These are phyloP conservation scores for Orientallactaga sibirica DNA, from an alignment of 2,797 vertebrate genomes.

Conservation along the genomic window DNA sequence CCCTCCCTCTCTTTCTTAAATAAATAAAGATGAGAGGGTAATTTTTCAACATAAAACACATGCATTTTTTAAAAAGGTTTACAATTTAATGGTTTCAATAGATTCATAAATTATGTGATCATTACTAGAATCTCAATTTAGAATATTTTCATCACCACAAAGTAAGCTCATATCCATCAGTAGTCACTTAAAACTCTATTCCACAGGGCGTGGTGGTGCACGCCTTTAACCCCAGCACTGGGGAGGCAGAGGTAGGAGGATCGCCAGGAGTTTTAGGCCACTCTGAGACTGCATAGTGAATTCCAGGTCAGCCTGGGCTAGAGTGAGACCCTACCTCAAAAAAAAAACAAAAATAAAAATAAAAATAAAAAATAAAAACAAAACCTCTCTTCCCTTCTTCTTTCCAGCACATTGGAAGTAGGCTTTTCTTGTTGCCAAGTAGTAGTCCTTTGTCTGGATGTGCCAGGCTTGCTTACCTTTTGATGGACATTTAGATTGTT, in stretches of 20 bases:
- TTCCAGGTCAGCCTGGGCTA: too few relatives aligned
- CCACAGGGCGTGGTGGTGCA: too few relatives aligned
- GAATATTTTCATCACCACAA: constrained; percentile 18
- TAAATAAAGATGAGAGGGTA: too few relatives aligned
- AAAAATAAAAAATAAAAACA: too few relatives aligned
- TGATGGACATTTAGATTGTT: constrained; percentile 13
- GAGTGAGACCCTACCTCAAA: too few relatives aligned
- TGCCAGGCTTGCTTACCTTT: neutral
- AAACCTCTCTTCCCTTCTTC: neutral
- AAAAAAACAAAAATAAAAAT: too few relatives aligned
- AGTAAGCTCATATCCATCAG: neutral
- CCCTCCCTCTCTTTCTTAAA: too few relatives aligned
- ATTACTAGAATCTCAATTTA: constrained; percentile 44
- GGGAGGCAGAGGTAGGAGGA: too few relatives aligned
- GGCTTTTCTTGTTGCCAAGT: constrained; percentile 31
- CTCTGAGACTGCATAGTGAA: too few relatives aligned
- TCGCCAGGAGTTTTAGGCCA: too few relatives aligned
- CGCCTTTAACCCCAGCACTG: too few relatives aligned
- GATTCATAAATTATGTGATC: constrained; percentile 26
- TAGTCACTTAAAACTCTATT: neutral
- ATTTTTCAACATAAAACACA: too few relatives aligned
- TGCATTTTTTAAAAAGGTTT: neutral
- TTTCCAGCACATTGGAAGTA: neutral
- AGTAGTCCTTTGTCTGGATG: neutral
- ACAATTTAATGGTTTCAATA: neutral